Evolutionary conservation across 64 coral and sea anemone genomes (phyloP).

Genomic region (Stylophora pistillata): DNA sequence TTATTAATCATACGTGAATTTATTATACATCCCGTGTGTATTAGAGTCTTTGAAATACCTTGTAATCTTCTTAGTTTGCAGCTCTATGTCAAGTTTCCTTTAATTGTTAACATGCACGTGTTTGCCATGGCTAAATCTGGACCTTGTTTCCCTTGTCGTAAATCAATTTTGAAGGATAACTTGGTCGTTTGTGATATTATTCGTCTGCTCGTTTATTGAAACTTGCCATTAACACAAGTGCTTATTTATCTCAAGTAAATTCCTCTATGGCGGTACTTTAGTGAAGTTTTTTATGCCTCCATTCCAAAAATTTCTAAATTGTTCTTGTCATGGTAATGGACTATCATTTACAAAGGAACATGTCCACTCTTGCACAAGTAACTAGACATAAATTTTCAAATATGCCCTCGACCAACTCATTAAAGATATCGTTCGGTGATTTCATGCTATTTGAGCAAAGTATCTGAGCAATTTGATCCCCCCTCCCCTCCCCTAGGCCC

Average conservation of each 20-base stretch:
- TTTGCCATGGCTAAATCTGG: background rate
- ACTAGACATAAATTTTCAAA: background rate
- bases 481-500: background rate
- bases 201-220: background rate
- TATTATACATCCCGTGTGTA: background rate
- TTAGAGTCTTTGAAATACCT: background rate
- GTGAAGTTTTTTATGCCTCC: too few species aligned
- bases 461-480: slow-evolving; percentile 1
- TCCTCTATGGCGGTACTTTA: background rate
- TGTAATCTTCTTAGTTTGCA: background rate
- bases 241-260: slow-evolving; percentile 3
- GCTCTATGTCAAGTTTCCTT: background rate
- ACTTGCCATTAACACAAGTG: background rate
- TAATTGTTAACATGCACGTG: background rate
- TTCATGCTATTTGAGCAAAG: slow-evolving; percentile 27
- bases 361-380: too few species aligned
- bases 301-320: background rate
- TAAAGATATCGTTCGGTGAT: slow-evolving; percentile 4
- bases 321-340: too few species aligned
- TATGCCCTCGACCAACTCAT: background rate
- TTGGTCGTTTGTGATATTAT: background rate
- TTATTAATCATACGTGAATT: background rate
- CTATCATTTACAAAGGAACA: too few species aligned
- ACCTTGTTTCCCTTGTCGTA: background rate
- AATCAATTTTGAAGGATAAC: background rate